Percentiles rank a stretch among this genome's conserved stretches.
phyloP scores from a whole-genome alignment of 2,888 invertebrate genomes.

The Eupithecia tripunctaria region DNA sequence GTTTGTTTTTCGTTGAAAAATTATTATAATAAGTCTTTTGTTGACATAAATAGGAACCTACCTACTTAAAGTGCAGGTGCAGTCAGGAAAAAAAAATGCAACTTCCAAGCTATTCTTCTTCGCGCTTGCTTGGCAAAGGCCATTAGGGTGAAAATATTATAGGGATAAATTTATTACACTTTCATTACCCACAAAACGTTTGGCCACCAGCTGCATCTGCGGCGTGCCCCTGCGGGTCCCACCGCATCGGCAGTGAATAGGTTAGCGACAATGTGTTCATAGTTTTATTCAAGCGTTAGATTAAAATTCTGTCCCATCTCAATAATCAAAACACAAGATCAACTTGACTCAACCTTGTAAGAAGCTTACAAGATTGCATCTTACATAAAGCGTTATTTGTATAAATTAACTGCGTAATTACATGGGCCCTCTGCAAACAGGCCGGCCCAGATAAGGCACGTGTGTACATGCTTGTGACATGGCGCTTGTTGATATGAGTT shows the following conservation, averaged over 20 bases:
- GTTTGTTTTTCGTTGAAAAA: background rate
- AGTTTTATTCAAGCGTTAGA: background rate
- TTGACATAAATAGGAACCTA: too few relatives aligned
- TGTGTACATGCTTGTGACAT: background rate
- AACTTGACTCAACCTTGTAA: background rate
- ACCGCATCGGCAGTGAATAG: background rate
- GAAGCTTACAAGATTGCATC: background rate
- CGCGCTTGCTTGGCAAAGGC: background rate
- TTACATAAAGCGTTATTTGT: background rate
- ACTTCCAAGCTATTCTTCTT: background rate
- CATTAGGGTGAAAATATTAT: background rate
- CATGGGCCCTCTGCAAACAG: conserved; percentile 18
- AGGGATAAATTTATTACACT: background rate
- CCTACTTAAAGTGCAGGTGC: too few relatives aligned
- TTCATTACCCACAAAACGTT: background rate
- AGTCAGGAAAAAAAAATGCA: too few relatives aligned
- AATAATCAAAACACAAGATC: background rate
- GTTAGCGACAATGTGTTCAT: background rate
- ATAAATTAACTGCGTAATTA: conserved; percentile 18
- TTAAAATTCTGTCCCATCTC: background rate
- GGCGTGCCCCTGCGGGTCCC: background rate
- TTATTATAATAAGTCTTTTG: too few relatives aligned
- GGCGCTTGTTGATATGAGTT: background rate
- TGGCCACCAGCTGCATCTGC: too few relatives aligned
- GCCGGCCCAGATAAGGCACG: conserved; percentile 24